Percentiles rank a stretch among this genome's conserved stretches.
These are phyloP conservation scores for Ictalurus furcatus DNA, from an alignment of 2,113 vertebrate genomes.

Conservation along the genomic window DNA sequence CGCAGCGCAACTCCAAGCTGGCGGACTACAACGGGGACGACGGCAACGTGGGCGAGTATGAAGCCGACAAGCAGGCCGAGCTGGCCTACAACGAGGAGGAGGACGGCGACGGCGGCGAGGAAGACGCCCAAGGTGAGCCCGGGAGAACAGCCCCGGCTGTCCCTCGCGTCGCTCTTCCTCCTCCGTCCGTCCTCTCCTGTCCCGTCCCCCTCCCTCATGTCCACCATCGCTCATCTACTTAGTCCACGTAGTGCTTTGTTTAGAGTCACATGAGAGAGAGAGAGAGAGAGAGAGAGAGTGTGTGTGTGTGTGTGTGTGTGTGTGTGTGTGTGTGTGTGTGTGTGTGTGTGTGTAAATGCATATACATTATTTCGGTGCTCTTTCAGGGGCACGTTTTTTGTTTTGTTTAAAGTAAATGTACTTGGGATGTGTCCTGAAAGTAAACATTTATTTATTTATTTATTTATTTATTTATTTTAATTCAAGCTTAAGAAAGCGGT, in stretches of 20 bases:
- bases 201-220: constrained; percentile 60
- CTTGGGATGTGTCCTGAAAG: neutral
- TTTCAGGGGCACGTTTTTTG: neutral
- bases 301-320: neutral
- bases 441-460: neutral
- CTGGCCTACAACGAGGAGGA: constrained; percentile 99
- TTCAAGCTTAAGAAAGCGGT: neutral
- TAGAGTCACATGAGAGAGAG: neutral
- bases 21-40: constrained; percentile 99
- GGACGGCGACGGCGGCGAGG: constrained; percentile 99
- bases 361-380: neutral
- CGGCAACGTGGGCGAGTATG: constrained; percentile 99
- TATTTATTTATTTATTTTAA: neutral
- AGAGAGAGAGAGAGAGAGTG: too few relatives aligned
- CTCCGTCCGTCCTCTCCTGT: constrained; percentile 65
- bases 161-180: constrained; percentile 66
- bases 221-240: constrained; percentile 44
- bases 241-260: neutral
- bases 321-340: neutral
- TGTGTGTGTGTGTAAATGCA: too few relatives aligned
- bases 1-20: constrained; percentile 97
- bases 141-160: constrained; percentile 61
- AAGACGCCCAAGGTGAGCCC: constrained; percentile 99
- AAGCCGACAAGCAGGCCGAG: constrained; percentile 99
- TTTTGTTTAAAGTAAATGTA: neutral